Base-by-base conservation (phyloP, 1,140 invertebrate species). In the Linepithema humile region DNA sequence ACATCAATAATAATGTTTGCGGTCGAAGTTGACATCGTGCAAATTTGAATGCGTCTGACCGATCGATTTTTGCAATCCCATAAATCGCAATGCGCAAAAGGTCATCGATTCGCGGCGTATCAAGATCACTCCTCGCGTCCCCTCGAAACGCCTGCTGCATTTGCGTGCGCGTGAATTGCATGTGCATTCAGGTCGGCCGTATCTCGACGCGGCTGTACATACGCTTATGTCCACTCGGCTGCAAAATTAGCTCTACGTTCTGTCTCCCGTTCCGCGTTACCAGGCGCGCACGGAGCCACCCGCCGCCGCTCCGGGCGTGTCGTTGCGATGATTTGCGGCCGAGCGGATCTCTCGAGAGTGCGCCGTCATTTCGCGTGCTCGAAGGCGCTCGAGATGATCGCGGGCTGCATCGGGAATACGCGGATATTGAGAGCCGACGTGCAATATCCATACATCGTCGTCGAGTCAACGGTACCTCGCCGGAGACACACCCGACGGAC, bases 191-290 rank as follows among this genome's bases (percentile, higher is more conserved):
- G 40, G 45, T 87, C 75, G 69, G 32, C 23, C 50, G 43, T 74
- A 60, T 67, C 69, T 88, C 35, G 17, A 38, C 5, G 23, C 35
- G 55, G 17, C 67, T 48, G 48, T 82, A 60, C 60, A 77, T 50
- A 70, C 60, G 70, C 10, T 59, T 59, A 38, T 32, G 29, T 65
- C 15, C 64, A 80, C 55, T 57, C 74, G 40, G 48, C 53, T 62
- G 75, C 84, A 86, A 85, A 88, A 84, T 86, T 88, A 89, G 60
- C 29, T 62, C 26, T 26, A 40, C 26, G 77, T 77, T 84, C 80
- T 64, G 53, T 53, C 45, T 80, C 50, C 78, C 74, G 55, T 74
- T 73, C 67, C 15, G 26, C 70, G 72, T 88, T 88, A 85, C 60
- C 74, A 48, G 48, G 15, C 50, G 32, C 38, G 53, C 38, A n/a